phyloP scores from a whole-genome alignment of 2,888 invertebrate species.

The Lycocerus yunnanus region DNA sequence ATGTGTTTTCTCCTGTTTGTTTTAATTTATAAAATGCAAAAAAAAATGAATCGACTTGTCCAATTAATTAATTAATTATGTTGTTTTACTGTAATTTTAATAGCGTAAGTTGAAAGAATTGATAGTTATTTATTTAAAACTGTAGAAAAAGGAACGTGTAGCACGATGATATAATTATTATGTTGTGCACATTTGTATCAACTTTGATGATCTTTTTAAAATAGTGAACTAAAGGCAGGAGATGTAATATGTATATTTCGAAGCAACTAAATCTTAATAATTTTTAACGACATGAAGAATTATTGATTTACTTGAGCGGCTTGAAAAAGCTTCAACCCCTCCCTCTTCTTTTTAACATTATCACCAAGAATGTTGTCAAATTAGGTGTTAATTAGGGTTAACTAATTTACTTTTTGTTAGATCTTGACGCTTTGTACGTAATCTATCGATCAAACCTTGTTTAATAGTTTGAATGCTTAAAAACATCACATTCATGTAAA shows the following conservation, averaged over 20 bases:
- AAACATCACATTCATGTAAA: conserved; percentile 2
- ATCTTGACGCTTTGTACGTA: not conserved
- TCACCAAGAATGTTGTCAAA: not conserved
- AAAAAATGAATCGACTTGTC: not conserved
- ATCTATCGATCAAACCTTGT: not conserved
- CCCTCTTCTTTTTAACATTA: not conserved
- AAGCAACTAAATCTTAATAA: not conserved
- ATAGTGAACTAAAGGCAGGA: not conserved
- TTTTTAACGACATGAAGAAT: not conserved
- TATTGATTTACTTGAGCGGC: not conserved
- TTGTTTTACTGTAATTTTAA: not conserved
- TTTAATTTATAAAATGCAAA: not conserved
- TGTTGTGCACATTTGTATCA: not conserved
- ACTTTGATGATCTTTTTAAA: not conserved
- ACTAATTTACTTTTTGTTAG: not conserved
- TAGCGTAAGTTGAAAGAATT: not conserved
- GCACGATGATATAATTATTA: not conserved
- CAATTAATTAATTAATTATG: not conserved
- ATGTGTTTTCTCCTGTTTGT: not conserved
- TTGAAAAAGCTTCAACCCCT: not conserved
- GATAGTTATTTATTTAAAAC: not conserved
- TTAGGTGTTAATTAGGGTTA: not conserved
- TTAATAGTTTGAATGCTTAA: not conserved
- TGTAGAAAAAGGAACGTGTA: not conserved
- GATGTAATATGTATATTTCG: not conserved